Percentiles rank a stretch among this genome's conserved stretches.
Conservation (phyloP, 2,113 vertebrate species). For the Anarrhichthys ocellatus region DNA sequence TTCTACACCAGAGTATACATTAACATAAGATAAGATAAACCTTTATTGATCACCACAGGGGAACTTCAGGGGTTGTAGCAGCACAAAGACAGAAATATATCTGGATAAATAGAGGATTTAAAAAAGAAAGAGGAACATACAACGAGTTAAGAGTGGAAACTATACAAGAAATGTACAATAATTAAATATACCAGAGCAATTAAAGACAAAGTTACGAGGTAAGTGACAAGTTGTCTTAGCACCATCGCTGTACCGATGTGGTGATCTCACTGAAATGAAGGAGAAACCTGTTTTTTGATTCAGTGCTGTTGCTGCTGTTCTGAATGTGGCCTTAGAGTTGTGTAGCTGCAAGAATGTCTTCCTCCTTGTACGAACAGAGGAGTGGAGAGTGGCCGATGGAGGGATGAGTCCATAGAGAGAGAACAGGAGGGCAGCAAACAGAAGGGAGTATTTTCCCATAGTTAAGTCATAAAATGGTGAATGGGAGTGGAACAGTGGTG, state of each 20-base stretch:
- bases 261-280: neutral
- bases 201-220: neutral
- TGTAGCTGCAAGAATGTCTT: constrained; percentile 38
- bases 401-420: neutral
- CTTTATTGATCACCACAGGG: neutral
- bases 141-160: neutral
- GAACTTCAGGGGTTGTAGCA: neutral
- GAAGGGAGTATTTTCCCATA: constrained; percentile 54
- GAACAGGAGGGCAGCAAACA: constrained; percentile 37
- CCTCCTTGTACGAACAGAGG: constrained; percentile 30
- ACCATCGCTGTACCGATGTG: neutral
- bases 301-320: neutral
- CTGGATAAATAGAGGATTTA: neutral
- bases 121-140: neutral
- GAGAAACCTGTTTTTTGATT: neutral
- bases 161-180: neutral
- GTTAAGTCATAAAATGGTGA: constrained; percentile 63
- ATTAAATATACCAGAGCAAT: neutral
- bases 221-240: neutral
- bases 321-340: neutral
- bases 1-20: neutral
- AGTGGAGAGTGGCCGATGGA: neutral
- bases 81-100: neutral
- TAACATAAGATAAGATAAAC: neutral
- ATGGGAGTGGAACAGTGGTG: constrained; percentile 27